phyloP scores from a whole-genome alignment of 2,113 vertebrate genomes.

The Pheucticus melanocephalus region DNA sequence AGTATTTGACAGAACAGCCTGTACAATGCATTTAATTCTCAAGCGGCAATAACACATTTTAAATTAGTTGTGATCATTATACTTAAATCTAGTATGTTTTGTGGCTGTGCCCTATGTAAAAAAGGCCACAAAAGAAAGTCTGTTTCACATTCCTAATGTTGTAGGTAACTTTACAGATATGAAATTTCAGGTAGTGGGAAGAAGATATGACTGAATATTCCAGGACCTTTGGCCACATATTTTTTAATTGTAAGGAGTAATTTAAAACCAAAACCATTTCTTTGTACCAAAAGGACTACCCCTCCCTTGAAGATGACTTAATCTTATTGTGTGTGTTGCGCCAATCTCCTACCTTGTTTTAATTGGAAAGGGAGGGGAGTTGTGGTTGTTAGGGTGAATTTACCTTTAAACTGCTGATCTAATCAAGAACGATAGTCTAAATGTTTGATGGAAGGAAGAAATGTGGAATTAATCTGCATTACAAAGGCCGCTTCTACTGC shows the following conservation, averaged over 20 bases:
- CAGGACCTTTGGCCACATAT: not conserved
- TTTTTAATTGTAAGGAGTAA: not conserved
- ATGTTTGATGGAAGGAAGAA: slow-evolving; percentile 26
- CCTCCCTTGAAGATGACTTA: not conserved
- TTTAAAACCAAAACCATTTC: not conserved
- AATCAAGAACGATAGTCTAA: not conserved
- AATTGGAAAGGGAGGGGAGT: not conserved
- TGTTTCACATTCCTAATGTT: not conserved
- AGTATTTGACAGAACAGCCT: not conserved
- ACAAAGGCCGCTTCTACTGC: not conserved
- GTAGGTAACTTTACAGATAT: not conserved
- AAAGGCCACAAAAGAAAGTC: not conserved
- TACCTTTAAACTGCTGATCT: slow-evolving; percentile 32
- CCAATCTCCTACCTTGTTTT: not conserved
- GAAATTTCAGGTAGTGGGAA: not conserved
- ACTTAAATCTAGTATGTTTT: not conserved
- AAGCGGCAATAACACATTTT: not conserved
- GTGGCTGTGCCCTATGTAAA: not conserved
- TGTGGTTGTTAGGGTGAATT: not conserved
- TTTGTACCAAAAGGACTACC: not conserved
- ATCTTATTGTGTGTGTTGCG: not conserved
- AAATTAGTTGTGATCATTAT: not conserved
- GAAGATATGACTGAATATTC: not conserved
- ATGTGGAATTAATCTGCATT: not conserved
- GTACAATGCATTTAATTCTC: not conserved